These are phyloP conservation scores for Heterohyrax brucei DNA, from an alignment of 2,797 vertebrate genomes.

Conservation along the genomic window DNA sequence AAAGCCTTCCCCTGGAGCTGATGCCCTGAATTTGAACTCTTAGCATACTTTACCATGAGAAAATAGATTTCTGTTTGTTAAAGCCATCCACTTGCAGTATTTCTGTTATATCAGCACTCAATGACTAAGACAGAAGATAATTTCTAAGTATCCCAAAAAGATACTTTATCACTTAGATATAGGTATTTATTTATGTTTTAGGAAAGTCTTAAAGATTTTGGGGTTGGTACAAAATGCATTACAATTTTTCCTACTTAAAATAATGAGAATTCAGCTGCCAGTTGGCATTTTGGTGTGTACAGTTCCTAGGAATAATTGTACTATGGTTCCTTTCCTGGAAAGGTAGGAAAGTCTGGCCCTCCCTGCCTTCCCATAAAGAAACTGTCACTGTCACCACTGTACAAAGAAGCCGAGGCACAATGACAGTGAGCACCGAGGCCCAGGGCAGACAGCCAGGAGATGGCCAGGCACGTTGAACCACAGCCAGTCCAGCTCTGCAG, in stretches of 20 bases:
- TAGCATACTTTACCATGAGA: too few species aligned
- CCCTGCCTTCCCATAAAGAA: background rate
- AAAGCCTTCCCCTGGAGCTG: too few species aligned
- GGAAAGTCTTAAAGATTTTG: slow-evolving; percentile 5
- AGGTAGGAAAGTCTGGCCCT: background rate
- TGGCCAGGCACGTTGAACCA: background rate
- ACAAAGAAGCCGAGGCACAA: background rate
- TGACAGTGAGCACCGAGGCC: background rate
- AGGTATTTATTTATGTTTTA: background rate
- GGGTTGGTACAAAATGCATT: background rate
- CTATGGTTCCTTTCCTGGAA: background rate
- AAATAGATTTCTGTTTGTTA: too few species aligned
- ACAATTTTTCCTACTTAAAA: background rate
- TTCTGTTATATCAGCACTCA: too few species aligned
- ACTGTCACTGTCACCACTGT: background rate
- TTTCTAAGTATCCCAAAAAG: background rate
- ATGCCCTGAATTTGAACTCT: too few species aligned
- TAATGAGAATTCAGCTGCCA: background rate
- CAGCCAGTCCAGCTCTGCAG: background rate
- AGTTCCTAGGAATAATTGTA: background rate
- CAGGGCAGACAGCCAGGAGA: background rate
- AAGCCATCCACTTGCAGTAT: too few species aligned
- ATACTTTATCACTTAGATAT: background rate
- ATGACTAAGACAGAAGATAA: background rate
- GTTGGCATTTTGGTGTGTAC: background rate